Conservation (phyloP, 2,113 vertebrate species). For the Erythrolamprus reginae region DNA sequence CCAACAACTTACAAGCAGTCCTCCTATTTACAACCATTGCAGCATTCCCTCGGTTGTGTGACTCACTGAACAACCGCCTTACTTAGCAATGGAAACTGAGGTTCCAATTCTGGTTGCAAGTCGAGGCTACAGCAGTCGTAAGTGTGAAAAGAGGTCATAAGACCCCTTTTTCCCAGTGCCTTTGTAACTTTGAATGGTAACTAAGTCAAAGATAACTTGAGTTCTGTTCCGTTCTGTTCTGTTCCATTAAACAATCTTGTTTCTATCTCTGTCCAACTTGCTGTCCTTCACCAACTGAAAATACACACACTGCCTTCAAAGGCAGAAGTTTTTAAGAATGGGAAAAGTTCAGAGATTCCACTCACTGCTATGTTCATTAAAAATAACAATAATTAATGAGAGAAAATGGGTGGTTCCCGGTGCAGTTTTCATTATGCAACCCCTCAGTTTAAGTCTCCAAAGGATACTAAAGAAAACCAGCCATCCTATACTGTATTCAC, state of each 20-base stretch:
- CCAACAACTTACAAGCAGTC: not conserved
- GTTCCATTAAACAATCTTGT: not conserved
- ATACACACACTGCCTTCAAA: not conserved
- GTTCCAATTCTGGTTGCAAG: not conserved
- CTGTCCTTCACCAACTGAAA: not conserved
- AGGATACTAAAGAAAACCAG: not conserved
- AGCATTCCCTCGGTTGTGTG: not conserved
- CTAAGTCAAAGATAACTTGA: not conserved
- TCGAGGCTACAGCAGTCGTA: not conserved
- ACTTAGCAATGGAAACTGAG: not conserved
- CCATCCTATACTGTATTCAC: not conserved
- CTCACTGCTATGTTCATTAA: not conserved
- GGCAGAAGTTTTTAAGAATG: not conserved
- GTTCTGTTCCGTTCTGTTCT: not conserved
- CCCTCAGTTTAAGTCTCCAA: not conserved
- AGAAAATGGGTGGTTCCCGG: not conserved
- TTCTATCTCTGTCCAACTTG: not conserved
- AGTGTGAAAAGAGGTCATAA: not conserved
- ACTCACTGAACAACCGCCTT: not conserved
- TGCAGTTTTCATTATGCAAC: not conserved
- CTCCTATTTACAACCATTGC: not conserved
- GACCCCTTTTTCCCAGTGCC: not conserved
- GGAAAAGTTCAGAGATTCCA: not conserved
- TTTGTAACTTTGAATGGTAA: not conserved
- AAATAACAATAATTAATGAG: not conserved